Conservation (phyloP, 2,113 vertebrate genomes). For the Calyptommatus sinebrachiatus region DNA sequence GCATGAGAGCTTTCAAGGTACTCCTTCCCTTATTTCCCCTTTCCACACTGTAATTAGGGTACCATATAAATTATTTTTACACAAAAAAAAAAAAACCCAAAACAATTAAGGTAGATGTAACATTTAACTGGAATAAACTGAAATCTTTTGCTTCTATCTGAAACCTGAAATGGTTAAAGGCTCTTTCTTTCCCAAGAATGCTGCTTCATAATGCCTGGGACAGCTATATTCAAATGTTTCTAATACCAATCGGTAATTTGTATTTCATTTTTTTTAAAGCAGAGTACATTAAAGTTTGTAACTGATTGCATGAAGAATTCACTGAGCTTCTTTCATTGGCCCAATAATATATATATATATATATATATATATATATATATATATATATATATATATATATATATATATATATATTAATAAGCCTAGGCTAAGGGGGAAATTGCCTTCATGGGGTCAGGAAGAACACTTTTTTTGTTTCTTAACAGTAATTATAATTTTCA, state of each 20-base stretch:
- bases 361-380: no score
- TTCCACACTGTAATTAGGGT: not conserved
- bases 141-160: not conserved
- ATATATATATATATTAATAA: not conserved
- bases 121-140: not conserved
- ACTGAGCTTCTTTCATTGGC: not conserved
- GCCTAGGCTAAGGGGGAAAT: not conserved
- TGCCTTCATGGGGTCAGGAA: not conserved
- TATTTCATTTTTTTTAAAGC: constrained; percentile 3
- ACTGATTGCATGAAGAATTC: not conserved
- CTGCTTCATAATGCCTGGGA: not conserved
- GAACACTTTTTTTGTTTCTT: not conserved
- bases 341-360: not conserved
- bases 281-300: not conserved
- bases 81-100: no score
- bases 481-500: not conserved
- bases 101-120: not conserved
- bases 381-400: no score
- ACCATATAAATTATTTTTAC: not conserved
- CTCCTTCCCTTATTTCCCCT: not conserved
- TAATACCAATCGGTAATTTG: constrained; percentile 11
- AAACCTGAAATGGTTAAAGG: not conserved
- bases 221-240: not conserved
- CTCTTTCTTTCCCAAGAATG: not conserved
- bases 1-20: not conserved